phyloP scores from a whole-genome alignment of 2,888 invertebrate species.

The Cephus runcator region DNA sequence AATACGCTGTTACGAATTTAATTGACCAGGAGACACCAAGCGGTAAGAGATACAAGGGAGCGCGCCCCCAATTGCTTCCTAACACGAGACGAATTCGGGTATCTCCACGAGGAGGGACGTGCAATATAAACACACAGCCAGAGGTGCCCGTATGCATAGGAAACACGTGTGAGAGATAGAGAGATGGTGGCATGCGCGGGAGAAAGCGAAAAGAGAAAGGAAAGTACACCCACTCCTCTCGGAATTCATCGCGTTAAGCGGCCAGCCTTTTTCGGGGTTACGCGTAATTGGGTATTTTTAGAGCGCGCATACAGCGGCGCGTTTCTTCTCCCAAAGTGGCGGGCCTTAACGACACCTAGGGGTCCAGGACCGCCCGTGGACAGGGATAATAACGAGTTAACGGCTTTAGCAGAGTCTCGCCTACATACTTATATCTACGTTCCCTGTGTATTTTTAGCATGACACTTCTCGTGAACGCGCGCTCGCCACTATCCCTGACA shows the following conservation, averaged over 20 bases:
- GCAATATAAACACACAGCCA: not conserved
- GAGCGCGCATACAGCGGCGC: not conserved
- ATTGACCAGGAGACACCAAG: not conserved
- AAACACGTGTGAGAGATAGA: conserved; percentile 1
- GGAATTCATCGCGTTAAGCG: not conserved
- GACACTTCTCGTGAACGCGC: not conserved
- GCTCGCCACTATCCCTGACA: conserved; percentile 16
- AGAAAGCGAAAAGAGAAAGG: not conserved
- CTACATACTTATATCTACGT: not conserved
- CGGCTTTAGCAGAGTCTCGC: conserved; percentile 14
- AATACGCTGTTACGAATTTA: not conserved
- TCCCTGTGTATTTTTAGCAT: not conserved
- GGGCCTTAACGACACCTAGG: not conserved
- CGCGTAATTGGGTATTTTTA: not conserved
- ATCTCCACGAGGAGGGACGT: not conserved
- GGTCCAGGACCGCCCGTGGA: not conserved
- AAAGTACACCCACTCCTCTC: not conserved
- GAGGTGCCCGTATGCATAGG: not conserved
- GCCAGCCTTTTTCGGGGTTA: not conserved
- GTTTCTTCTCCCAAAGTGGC: not conserved
- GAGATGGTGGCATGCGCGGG: conserved; percentile 14
- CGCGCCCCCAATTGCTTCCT: not conserved
- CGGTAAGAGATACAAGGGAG: not conserved
- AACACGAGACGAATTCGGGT: not conserved
- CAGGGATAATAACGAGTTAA: conserved; percentile 19